Conservation (phyloP, 30 jellyfish, hydroid and myxozoan genomes). For the Sanderia malayensis region DNA sequence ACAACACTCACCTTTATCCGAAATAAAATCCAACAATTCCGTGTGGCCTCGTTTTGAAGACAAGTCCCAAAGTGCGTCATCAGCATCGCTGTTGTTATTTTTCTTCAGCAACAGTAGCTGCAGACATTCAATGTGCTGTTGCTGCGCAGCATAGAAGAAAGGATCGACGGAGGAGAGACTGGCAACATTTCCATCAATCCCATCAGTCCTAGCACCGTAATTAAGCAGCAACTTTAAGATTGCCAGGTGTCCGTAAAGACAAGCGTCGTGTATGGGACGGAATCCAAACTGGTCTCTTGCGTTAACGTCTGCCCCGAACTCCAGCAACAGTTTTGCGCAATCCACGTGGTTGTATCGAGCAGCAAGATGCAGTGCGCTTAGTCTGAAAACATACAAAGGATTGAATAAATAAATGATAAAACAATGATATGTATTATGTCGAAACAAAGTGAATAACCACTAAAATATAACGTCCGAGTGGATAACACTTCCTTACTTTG, state of each 20-base stretch:
- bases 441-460: neutral
- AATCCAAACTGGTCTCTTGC: conserved; percentile 69
- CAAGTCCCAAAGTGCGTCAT: conserved; percentile 40
- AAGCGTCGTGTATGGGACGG: conserved; percentile 88
- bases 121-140: conserved; percentile 43
- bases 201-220: conserved; percentile 63
- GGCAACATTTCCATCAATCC: conserved; percentile 43
- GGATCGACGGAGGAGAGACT: conserved; percentile 57
- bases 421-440: neutral
- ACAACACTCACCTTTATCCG: conserved; percentile 29
- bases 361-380: conserved; percentile 71
- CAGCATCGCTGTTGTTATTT: neutral
- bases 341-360: conserved; percentile 72
- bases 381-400: conserved; percentile 12
- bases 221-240: conserved; percentile 46
- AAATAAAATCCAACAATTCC: conserved; percentile 30
- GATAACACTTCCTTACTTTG: neutral
- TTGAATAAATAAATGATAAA: too few relatives aligned
- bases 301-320: conserved; percentile 70
- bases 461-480: neutral
- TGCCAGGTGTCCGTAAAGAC: conserved; percentile 56
- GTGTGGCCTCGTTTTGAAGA: conserved; percentile 56
- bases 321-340: conserved; percentile 48
- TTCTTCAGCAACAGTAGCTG: conserved; percentile 16
- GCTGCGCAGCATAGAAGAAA: conserved; percentile 62